phyloP scores from a whole-genome alignment of 35 echinoderm and acorn worm species.

The Apostichopus californicus region DNA sequence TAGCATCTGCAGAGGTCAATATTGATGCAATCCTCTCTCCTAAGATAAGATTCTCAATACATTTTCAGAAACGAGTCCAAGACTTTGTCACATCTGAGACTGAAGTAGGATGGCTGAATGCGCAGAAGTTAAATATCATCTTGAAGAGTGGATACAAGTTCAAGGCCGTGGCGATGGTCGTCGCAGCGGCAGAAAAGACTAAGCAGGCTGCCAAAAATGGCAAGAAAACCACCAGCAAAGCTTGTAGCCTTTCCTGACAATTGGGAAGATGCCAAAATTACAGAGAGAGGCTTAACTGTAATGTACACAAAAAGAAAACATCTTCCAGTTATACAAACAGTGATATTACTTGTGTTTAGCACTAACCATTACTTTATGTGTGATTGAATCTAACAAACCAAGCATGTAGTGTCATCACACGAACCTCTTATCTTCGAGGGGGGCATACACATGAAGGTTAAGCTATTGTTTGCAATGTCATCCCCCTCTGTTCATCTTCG shows the following conservation, averaged over 20 bases:
- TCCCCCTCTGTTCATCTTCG: too few relatives aligned
- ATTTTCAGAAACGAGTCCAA: slow-evolving; percentile 40
- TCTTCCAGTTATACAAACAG: neutral
- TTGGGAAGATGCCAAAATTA: neutral
- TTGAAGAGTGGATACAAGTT: slow-evolving; percentile 36
- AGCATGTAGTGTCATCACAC: neutral
- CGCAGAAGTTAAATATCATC: slow-evolving; percentile 25
- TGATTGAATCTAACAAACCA: neutral
- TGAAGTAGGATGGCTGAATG: neutral
- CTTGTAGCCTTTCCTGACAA: slow-evolving; percentile 36
- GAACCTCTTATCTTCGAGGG: too few relatives aligned
- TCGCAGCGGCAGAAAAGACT: slow-evolving; percentile 13
- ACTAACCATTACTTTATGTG: too few relatives aligned
- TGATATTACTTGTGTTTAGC: too few relatives aligned
- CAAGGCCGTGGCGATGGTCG: slow-evolving; percentile 38
- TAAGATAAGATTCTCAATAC: slow-evolving; percentile 6
- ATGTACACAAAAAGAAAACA: neutral
- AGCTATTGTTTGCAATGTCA: too few relatives aligned
- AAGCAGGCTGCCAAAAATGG: slow-evolving; percentile 7
- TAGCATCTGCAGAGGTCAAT: too few relatives aligned
- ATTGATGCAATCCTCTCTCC: neutral
- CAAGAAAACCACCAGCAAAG: slow-evolving; percentile 46
- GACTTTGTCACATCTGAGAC: slow-evolving; percentile 3
- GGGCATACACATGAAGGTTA: too few relatives aligned
- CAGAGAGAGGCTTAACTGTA: neutral